Conservation (phyloP, 2,797 vertebrate species). For the Helicolenus hilgendorfi region DNA sequence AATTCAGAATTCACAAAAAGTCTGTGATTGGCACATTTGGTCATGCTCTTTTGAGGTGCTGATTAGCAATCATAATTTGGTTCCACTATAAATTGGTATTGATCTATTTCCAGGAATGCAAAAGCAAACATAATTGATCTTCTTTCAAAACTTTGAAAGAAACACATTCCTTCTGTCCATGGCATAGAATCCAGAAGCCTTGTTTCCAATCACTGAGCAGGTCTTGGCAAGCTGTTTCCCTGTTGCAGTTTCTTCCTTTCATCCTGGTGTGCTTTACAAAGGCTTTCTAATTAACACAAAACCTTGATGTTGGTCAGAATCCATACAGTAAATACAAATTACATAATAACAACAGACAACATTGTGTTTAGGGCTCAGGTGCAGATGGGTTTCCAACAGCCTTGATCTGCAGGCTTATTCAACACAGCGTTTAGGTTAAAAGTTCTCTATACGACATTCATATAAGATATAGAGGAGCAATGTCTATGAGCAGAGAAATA, state of each 20-base stretch:
- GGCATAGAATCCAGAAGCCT: background rate
- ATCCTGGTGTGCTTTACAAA: background rate
- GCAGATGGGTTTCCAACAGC: background rate
- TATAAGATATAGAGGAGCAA: background rate
- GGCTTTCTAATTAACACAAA: background rate
- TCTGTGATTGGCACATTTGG: constrained; percentile 35
- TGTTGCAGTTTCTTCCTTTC: background rate
- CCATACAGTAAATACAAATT: background rate
- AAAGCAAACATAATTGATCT: constrained; percentile 62
- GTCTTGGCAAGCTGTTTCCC: background rate
- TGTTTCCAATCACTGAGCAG: background rate
- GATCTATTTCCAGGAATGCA: constrained; percentile 63
- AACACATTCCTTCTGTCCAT: constrained; percentile 22
- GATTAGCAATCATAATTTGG: constrained; percentile 57
- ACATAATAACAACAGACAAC: background rate
- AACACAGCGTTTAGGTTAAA: background rate
- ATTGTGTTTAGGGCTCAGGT: background rate
- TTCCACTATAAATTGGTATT: constrained; percentile 50
- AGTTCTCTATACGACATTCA: background rate
- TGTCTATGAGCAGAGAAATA: background rate
- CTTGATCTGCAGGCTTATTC: background rate
- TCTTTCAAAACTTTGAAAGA: constrained; percentile 33
- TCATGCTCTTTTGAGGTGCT: constrained; percentile 36
- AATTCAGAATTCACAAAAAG: constrained; percentile 40
- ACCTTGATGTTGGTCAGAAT: background rate